These are phyloP conservation scores for Liparis tanakae DNA, from an alignment of 2,797 vertebrate genomes.

Conservation along the genomic window DNA sequence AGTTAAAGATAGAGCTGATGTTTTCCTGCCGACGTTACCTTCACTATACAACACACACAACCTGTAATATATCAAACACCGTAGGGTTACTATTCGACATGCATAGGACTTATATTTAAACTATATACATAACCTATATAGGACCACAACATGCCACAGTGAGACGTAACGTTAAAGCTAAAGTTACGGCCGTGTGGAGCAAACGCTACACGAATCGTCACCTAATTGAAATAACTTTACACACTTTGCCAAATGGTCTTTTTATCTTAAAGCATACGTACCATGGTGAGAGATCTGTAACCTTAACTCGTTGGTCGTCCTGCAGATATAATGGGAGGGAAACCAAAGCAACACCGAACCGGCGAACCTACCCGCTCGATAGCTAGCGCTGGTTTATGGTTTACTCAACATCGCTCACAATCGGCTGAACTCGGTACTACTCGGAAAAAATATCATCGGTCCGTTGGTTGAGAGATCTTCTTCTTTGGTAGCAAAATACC, in stretches of 20 bases:
- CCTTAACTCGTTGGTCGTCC: no score
- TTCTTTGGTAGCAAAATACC: conserved; percentile 20
- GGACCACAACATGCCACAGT: conserved; percentile 1
- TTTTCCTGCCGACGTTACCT: neutral
- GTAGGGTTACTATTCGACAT: no score
- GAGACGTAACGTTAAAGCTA: neutral
- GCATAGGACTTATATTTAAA: neutral
- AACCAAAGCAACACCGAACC: neutral
- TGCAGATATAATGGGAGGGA: neutral
- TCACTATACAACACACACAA: neutral
- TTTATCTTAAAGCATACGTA: neutral
- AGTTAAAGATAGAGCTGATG: neutral
- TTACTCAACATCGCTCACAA: neutral
- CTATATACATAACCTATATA: neutral
- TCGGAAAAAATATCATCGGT: neutral
- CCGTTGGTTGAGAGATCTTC: conserved; percentile 47
- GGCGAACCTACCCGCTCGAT: neutral
- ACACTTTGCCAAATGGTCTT: neutral
- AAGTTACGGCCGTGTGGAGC: neutral
- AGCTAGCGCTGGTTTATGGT: conserved; percentile 5
- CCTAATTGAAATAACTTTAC: neutral
- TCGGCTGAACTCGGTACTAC: conserved; percentile 27
- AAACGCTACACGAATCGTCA: neutral
- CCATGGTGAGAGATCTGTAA: conserved; percentile 40
- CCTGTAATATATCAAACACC: neutral